Evolutionary conservation across 2,797 vertebrate genomes (phyloP).

Genomic region (Chelidonichthys spinosus): DNA sequence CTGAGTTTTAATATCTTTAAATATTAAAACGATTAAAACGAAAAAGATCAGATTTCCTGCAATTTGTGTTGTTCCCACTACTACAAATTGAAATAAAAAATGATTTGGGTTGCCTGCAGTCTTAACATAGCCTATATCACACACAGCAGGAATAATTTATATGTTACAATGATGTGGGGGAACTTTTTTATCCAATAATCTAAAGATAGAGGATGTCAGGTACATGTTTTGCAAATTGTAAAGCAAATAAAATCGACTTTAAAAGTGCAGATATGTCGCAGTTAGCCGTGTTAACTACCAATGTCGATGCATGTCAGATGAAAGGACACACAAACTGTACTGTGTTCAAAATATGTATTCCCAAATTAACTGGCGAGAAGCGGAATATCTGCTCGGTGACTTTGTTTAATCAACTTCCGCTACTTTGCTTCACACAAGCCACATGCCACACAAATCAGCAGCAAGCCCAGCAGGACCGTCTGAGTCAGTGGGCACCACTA

Average conservation of each 20-base stretch:
- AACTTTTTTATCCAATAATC: no score
- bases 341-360: constrained; percentile 1
- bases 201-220: background rate
- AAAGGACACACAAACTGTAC: background rate
- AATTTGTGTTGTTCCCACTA: no score
- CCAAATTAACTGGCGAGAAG: background rate
- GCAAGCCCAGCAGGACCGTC: constrained; percentile 46
- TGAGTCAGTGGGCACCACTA: constrained; percentile 34
- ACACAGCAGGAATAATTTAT: no score
- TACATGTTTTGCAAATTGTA: background rate
- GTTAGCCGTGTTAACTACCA: background rate
- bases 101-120: no score
- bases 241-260: background rate
- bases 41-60: no score
- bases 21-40: no score
- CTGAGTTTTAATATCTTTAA: no score
- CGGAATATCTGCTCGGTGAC: constrained; percentile 25
- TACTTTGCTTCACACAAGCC: constrained; percentile 41
- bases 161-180: no score
- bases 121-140: no score
- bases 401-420: constrained; percentile 43
- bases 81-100: no score
- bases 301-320: constrained; percentile 17
- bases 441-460: constrained; percentile 32
- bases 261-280: background rate